A percentile compares a stretch with the other conserved stretches of the same genome.
phyloP scores from a whole-genome alignment of 1,140 invertebrate species.

The Aphidius ervi region DNA sequence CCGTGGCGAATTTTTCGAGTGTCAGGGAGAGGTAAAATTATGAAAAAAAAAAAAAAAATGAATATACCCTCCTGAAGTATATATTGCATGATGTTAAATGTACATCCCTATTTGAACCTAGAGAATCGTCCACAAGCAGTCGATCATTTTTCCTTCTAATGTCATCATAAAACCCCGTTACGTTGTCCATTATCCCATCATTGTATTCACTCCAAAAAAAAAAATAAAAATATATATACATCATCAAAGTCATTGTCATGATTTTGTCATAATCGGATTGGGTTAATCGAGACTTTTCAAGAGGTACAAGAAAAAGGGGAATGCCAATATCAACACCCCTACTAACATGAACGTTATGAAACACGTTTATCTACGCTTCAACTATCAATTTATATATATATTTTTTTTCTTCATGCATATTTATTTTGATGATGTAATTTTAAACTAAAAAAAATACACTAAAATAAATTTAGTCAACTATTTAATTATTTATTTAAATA shows the following conservation, averaged over 20 bases:
- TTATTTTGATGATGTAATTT: too few species aligned
- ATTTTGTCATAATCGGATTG: slow-evolving; percentile 18
- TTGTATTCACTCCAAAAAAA: slow-evolving; percentile 8
- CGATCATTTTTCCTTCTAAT: slow-evolving; percentile 23
- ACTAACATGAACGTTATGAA: too few species aligned
- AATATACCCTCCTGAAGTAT: slow-evolving; percentile 19
- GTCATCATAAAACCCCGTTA: slow-evolving; percentile 27
- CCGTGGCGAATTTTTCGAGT: slow-evolving; percentile 46
- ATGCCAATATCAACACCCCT: too few species aligned
- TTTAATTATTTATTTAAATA: too few species aligned
- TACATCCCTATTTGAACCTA: slow-evolving; percentile 4
- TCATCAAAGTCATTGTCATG: slow-evolving; percentile 13
- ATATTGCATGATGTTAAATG: background rate
- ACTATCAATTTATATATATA: too few species aligned
- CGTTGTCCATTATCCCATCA: slow-evolving; percentile 28
- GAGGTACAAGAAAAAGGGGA: slow-evolving; percentile 6
- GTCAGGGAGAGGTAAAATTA: slow-evolving; percentile 18
- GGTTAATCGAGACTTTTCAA: slow-evolving; percentile 14
- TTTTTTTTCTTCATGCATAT: too few species aligned
- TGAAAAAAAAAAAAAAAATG: slow-evolving; percentile 21
- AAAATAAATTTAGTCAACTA: too few species aligned
- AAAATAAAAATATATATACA: too few species aligned
- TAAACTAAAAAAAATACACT: too few species aligned
- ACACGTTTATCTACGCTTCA: too few species aligned
- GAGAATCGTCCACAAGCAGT: slow-evolving; percentile 17